A percentile compares a stretch with the other conserved stretches of the same genome.
Conservation (phyloP, 1,140 invertebrate species). For the Grapholita molesta region DNA sequence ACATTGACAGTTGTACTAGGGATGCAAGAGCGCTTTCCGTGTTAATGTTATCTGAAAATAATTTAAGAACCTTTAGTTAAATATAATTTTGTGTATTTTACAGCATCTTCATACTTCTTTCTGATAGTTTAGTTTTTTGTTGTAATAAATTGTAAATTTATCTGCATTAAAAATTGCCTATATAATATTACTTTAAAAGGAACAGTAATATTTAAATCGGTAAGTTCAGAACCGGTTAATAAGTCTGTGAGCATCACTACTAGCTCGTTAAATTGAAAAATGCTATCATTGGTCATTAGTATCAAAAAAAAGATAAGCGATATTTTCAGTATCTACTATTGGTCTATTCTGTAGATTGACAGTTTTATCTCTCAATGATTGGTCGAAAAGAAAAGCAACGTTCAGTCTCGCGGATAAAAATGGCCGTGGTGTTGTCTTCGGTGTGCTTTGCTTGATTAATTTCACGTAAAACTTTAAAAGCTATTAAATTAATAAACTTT, state of each 20-base stretch:
- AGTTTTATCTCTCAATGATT: slow-evolving; percentile 32
- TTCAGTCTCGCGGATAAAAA: slow-evolving; percentile 71
- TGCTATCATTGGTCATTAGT: not conserved
- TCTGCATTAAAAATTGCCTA: too few relatives aligned
- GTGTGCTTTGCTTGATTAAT: slow-evolving; percentile 47
- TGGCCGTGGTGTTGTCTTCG: slow-evolving; percentile 67
- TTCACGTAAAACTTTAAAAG: slow-evolving; percentile 43
- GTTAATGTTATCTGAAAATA: too few relatives aligned
- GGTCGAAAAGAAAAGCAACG: slow-evolving; percentile 21
- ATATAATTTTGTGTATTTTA: not conserved
- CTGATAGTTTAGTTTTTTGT: not conserved
- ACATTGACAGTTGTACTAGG: not conserved
- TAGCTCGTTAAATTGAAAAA: slow-evolving; percentile 5
- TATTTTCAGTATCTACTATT: not conserved
- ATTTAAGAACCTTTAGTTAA: too few relatives aligned
- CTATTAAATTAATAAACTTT: slow-evolving; percentile 35
- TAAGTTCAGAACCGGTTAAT: not conserved
- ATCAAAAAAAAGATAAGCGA: not conserved
- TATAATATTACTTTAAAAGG: too few relatives aligned
- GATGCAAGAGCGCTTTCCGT: not conserved
- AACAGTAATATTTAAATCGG: not conserved
- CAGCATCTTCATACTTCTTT: not conserved
- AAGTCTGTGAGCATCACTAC: not conserved
- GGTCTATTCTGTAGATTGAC: slow-evolving; percentile 34
- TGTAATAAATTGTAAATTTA: not conserved